Base-by-base conservation (phyloP, 2,888 invertebrate genomes). In the Eueremaeus valkanovi region DNA sequence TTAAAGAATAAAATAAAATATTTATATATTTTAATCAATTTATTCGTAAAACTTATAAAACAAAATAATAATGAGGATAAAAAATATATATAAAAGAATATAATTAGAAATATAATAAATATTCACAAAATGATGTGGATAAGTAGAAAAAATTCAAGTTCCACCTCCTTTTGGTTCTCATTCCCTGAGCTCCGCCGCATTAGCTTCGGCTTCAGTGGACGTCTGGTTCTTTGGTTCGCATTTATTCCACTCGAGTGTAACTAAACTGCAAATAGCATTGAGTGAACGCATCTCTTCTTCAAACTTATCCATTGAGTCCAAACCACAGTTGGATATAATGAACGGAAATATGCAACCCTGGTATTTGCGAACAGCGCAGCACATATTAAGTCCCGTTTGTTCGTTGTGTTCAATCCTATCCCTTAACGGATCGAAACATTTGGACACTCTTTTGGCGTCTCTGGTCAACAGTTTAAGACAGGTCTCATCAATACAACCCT, bases 231-330 rank as follows among this genome's bases (percentile, higher is more conserved):
- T 72, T 5, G 36, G 31, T 36, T 75, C 75, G 36, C 75, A 75
- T 63, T 75, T 75, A 45, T n/a, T 45, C 75, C 75, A 75, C 21
- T 51, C 58, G 27, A 75, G 31, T 21, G 72, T 75, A 18, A 58
- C 21, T 29, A 75, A 63, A 29, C n/a, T 13, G 58, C 75, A 75
- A 13, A 72, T 36, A 18, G 61, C 18, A 63, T 75, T 75, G 13
- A 75, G 3, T 21, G 24, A 24, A 33, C 73, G 33, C 49, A 75
- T 45, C 42, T 75, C 75, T 45, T 40, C 58, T 45, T 75, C 75
- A 72, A 75, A 75, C 58, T 75, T 75, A 33, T 75, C 75, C 49
- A 75, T 49, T 16, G 75, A 75, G 18, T 75, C 75, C 36, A 75
- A 58, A 5, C 75, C 75, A 29, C 75, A 75, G 27, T 72, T 72